Evolutionary conservation across 2,113 vertebrate species (phyloP).

Genomic region (Brachirus orientalis): DNA sequence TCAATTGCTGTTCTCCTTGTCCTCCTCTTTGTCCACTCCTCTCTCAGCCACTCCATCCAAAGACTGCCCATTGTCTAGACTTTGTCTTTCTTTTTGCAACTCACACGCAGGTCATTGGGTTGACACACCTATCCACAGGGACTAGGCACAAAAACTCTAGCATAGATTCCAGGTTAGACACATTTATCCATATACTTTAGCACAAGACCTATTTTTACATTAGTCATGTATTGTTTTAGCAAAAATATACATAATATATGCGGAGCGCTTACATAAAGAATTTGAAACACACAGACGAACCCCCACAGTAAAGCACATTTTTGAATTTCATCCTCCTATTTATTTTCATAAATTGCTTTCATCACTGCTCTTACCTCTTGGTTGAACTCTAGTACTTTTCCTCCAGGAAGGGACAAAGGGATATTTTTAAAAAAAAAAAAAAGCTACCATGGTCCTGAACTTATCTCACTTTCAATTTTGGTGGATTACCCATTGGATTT

Average conservation of each 20-base stretch:
- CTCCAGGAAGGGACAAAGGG: constrained; percentile 12
- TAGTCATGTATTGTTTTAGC: too few species aligned
- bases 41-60: constrained; percentile 17
- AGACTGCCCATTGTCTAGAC: constrained; percentile 26
- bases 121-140: neutral
- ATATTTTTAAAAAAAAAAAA: neutral
- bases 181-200: too few species aligned
- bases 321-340: constrained; percentile 17
- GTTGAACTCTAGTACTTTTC: constrained; percentile 8
- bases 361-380: constrained; percentile 4
- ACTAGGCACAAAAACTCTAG: too few species aligned
- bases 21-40: constrained; percentile 24
- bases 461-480: constrained; percentile 7
- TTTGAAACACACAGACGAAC: too few species aligned
- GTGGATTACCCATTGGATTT: neutral
- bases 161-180: too few species aligned
- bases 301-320: neutral
- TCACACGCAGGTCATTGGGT: neutral
- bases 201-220: too few species aligned
- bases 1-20: neutral
- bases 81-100: constrained; percentile 14
- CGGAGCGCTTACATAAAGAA: too few species aligned
- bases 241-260: too few species aligned
- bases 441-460: neutral
- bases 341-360: constrained; percentile 15